Conservation (phyloP, 2,113 vertebrate genomes). For the Octodon degus region DNA sequence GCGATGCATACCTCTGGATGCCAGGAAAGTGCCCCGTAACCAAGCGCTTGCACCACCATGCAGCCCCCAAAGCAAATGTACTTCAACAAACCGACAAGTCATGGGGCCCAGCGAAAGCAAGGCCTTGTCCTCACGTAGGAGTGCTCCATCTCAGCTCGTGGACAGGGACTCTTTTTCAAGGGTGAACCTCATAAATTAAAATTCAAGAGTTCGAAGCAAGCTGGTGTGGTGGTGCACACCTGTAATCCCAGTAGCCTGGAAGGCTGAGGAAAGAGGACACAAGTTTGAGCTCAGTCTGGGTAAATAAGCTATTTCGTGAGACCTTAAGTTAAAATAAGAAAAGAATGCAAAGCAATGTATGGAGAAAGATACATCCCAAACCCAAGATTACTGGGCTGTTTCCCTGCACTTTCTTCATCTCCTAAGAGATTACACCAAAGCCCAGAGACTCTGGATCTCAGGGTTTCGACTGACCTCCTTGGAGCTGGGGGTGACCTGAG, state of each 20-base stretch:
- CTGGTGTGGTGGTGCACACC: neutral
- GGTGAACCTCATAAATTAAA: neutral
- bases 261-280: neutral
- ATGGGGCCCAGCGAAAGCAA: neutral
- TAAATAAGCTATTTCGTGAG: neutral
- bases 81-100: neutral
- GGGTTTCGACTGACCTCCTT: neutral
- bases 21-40: neutral
- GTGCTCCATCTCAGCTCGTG: neutral
- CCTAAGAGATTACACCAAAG: neutral
- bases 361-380: neutral
- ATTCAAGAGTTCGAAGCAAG: neutral
- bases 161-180: neutral
- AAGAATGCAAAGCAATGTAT: neutral
- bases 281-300: neutral
- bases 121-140: neutral
- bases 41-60: neutral
- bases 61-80: neutral
- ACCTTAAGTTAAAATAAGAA: neutral
- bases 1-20: neutral
- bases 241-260: neutral
- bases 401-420: neutral
- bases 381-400: neutral
- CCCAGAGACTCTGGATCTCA: neutral
- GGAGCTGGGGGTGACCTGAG: rapidly evolving